A percentile compares a stretch with the other conserved stretches of the same genome.
Conservation (phyloP, 2,113 vertebrate genomes). For the Progne subis region DNA sequence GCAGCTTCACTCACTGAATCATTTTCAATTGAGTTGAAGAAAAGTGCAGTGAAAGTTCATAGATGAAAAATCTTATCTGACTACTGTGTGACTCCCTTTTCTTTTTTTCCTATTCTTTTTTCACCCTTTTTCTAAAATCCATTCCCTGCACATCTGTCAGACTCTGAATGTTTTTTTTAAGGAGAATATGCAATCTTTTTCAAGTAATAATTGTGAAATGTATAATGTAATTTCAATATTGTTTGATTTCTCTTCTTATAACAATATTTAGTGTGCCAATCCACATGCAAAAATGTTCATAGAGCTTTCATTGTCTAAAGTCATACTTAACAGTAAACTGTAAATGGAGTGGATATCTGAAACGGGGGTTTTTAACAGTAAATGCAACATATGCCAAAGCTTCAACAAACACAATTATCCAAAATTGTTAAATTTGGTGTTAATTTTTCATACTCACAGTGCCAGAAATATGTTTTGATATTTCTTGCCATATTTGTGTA, state of each 20-base stretch:
- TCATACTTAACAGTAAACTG: background rate
- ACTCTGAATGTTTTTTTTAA: background rate
- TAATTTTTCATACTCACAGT: background rate
- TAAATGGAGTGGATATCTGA: background rate
- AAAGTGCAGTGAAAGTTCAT: background rate
- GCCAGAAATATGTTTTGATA: background rate
- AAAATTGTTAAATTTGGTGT: background rate
- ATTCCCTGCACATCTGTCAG: background rate
- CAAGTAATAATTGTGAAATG: background rate
- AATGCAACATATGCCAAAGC: background rate
- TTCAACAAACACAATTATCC: background rate
- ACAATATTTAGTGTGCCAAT: background rate
- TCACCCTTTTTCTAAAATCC: accelerated
- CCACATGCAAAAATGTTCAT: background rate
- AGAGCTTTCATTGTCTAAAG: background rate
- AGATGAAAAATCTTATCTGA: conserved; percentile 8
- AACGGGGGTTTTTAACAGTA: background rate
- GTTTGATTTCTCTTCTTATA: background rate
- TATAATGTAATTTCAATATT: background rate
- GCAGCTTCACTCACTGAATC: background rate
- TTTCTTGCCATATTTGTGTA: background rate
- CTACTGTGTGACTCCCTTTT: background rate
- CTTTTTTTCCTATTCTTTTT: background rate
- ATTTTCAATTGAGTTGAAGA: background rate
- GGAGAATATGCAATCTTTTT: background rate